phyloP scores from a whole-genome alignment of 2,113 vertebrate genomes.

The Brevimyrus niger region DNA sequence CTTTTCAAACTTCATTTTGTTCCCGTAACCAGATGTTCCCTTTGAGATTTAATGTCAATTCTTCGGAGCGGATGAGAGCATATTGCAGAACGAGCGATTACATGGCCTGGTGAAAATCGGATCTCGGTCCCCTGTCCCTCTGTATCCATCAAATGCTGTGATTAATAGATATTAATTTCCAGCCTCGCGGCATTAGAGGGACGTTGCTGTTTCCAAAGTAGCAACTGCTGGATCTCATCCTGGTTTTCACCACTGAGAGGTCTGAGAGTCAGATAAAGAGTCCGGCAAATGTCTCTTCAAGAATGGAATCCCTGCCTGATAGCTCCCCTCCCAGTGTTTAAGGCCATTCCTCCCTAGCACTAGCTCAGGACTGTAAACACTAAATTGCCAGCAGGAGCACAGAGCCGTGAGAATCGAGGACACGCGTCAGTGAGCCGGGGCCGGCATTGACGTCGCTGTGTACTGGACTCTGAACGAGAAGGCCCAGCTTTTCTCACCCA shows the following conservation, averaged over 20 bases:
- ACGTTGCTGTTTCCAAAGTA: neutral
- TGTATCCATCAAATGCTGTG: neutral
- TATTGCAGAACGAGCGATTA: neutral
- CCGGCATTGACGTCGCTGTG: neutral
- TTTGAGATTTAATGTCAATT: neutral
- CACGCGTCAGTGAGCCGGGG: conserved; percentile 46
- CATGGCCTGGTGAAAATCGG: neutral
- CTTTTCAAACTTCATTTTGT: conserved; percentile 9
- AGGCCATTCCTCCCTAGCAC: conserved; percentile 25
- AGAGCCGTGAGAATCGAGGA: conserved; percentile 46
- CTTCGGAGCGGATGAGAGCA: neutral
- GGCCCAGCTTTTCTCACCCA: conserved; percentile 35
- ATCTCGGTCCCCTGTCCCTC: neutral
- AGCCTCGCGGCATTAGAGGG: neutral
- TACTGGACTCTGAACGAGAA: conserved; percentile 39
- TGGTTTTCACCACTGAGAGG: neutral
- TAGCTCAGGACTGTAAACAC: conserved; percentile 44
- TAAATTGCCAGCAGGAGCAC: conserved; percentile 28
- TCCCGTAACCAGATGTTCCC: neutral
- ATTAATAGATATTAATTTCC: neutral
- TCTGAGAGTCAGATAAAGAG: neutral
- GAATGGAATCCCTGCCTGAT: conserved; percentile 5
- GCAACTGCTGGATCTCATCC: neutral
- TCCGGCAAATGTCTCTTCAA: neutral
- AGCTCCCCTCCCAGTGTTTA: neutral